Evolutionary conservation across 2,888 invertebrate species (phyloP), one percentile per base, ranked within the genome.

Genomic region (Morinoia aosen): DNA sequence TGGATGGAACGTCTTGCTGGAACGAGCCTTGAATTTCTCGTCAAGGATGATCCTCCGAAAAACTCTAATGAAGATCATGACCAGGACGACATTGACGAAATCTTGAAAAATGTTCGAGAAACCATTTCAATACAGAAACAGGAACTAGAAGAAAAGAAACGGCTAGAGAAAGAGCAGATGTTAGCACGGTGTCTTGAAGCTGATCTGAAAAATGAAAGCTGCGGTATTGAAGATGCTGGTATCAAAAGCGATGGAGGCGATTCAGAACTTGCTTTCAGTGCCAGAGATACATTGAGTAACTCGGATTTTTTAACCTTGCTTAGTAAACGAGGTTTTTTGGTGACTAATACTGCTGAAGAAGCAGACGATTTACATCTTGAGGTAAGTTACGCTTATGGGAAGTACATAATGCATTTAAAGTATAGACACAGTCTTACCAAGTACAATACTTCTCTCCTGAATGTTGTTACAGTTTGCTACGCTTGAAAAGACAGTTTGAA

Each of bases 1-100:
- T 93, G 93, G 93, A 93, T 93, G 93, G 93, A 93, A 56, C 93
- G 93, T 14, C 58, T 93, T 19, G 93, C 93, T 57, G 93, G 93
- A 25, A 93, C 93, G 33, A 57, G 93, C 57, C 93, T 93, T n/a
- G 93, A 93, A 33, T 57, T 93, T 56, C 93, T 93, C 25, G 93
- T 93, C 3, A 93, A 93, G n/a, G 93, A 93, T 33, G 93, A 93
- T 57, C 93, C 93, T 57, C 33, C 57, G 25, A 48, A 39, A n/a
- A 93, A 33, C 2, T 33, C 25, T 11, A 19, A 56, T 2, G 93
- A 93, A 58, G 93, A 93, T 57, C n/a, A 56, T 7, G 57, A 57
- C 11, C 57, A 93, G 12, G 57, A 57, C 33, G 93, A 93, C n/a
- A 93, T 93, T 57, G 93, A 93, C 58, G 33, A 48, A 33, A 93